Conservation (phyloP, 2,113 vertebrate species). For the Edolisoma coerulescens region DNA sequence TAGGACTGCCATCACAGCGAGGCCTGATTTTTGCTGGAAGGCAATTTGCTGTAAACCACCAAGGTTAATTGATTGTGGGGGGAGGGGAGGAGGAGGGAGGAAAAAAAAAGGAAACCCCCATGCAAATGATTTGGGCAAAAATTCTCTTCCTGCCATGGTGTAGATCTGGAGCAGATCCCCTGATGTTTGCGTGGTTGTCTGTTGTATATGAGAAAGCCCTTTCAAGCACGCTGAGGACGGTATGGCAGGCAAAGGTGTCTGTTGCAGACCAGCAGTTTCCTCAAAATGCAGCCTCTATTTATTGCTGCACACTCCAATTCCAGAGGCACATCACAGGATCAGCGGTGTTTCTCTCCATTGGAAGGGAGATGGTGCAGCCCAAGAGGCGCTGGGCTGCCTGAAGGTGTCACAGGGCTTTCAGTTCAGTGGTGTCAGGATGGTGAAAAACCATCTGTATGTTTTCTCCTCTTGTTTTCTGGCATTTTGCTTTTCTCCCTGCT, state of each 20-base stretch:
- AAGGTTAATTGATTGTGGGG: neutral
- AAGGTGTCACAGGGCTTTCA: neutral
- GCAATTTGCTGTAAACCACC: neutral
- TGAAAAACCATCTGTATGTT: neutral
- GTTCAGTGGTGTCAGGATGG: neutral
- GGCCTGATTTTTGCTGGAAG: neutral
- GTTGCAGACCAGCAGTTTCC: neutral
- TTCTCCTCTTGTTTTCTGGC: neutral
- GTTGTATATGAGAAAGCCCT: neutral
- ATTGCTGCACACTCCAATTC: neutral
- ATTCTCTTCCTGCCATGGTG: neutral
- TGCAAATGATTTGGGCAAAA: neutral
- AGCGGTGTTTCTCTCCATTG: accelerated
- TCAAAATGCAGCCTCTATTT: neutral
- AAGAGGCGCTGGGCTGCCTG: too few relatives aligned
- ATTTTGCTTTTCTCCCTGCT: neutral
- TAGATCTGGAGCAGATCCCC: neutral
- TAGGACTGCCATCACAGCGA: neutral
- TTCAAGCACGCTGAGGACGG: accelerated
- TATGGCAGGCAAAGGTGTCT: neutral
- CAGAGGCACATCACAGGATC: neutral
- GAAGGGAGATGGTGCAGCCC: neutral
- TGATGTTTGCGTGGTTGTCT: neutral
- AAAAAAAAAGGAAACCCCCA: accelerated
- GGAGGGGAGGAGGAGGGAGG: too few relatives aligned